Conservation (phyloP, 2,113 vertebrate genomes). For the Nesogale talazaci region DNA sequence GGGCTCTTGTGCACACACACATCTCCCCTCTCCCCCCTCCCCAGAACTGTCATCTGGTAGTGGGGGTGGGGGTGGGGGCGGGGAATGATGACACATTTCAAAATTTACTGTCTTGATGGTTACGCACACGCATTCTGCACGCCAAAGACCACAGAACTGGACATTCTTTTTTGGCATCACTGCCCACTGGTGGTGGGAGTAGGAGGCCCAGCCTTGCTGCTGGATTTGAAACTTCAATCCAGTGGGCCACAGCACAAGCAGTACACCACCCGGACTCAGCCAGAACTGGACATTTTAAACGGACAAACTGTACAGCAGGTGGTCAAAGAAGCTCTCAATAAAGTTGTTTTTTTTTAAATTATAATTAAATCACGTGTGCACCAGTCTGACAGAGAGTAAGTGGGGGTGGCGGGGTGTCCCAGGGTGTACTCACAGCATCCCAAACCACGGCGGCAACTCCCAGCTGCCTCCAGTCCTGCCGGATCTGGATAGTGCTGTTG, state of each 20-base stretch:
- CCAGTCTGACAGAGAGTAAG: not conserved
- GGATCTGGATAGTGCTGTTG: conserved; percentile 86
- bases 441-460: conserved; percentile 97
- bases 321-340: not conserved
- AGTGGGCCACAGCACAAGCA: no score
- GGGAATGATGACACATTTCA: not conserved
- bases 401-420: no score
- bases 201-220: no score
- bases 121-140: not conserved
- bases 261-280: no score
- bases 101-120: not conserved
- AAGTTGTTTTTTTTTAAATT: not conserved
- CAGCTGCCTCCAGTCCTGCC: conserved; percentile 94
- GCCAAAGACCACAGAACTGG: not conserved
- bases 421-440: conserved; percentile 91
- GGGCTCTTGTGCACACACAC: no score
- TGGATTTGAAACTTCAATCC: no score
- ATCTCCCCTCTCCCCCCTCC: no score
- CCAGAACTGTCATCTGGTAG: not conserved
- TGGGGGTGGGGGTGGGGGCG: no score
- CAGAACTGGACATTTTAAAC: not conserved
- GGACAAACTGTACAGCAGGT: not conserved
- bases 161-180: no score
- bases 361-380: not conserved
- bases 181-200: no score